Conservation (phyloP, 2,113 vertebrate species). For the Sisor rabdophorus region DNA sequence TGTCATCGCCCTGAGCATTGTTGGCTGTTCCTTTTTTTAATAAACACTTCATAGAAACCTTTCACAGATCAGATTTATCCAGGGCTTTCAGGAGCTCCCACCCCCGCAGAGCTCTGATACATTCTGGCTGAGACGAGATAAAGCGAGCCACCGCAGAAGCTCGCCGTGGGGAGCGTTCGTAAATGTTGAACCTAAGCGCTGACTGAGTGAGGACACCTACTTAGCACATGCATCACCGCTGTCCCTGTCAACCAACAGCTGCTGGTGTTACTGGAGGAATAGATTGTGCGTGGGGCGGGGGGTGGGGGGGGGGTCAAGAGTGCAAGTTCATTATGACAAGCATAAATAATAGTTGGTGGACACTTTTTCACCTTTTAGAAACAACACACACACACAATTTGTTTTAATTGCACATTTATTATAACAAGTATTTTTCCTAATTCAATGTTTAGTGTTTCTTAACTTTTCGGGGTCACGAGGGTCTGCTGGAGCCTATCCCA, state of each 20-base stretch:
- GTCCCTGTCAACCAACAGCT: slow-evolving; percentile 22
- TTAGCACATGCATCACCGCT: slow-evolving; percentile 21
- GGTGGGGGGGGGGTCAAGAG: background rate
- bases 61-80: slow-evolving; percentile 37
- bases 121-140: slow-evolving; percentile 44
- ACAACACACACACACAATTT: too few species aligned
- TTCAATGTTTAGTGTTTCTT: too few species aligned
- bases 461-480: too few species aligned
- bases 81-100: slow-evolving; percentile 31
- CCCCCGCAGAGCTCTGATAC: slow-evolving; percentile 38
- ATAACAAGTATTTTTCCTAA: too few species aligned
- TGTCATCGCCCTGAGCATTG: slow-evolving; percentile 61
- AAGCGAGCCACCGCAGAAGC: slow-evolving; percentile 26
- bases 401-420: too few species aligned
- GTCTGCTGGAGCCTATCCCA: too few species aligned
- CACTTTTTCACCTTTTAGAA: background rate
- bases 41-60: slow-evolving; percentile 35
- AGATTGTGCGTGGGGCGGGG: background rate
- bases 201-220: slow-evolving; percentile 21
- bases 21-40: slow-evolving; percentile 21
- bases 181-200: slow-evolving; percentile 10
- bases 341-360: background rate
- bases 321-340: slow-evolving; percentile 8
- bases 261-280: slow-evolving; percentile 8
- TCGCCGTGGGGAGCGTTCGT: slow-evolving; percentile 14